A percentile compares a stretch with the other conserved stretches of the same genome.
Evolutionary conservation across 2,888 invertebrate species (phyloP).

Genomic region (Tricholauxania praeusta): DNA sequence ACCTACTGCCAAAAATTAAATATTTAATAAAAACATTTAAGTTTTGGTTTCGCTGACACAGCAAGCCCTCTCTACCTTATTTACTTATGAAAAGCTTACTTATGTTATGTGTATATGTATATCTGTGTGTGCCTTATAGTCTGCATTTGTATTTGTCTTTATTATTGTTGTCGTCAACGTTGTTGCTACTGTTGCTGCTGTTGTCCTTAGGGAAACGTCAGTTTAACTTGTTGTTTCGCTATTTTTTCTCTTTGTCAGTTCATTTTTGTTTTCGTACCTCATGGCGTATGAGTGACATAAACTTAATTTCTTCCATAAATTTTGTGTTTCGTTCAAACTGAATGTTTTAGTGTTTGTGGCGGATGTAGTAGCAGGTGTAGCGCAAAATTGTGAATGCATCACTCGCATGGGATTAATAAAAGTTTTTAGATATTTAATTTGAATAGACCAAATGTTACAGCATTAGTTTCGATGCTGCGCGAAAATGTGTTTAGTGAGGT

Average conservation of each 20-base stretch:
- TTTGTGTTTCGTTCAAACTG: neutral
- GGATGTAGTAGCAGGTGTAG: too few relatives aligned
- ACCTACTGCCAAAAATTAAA: too few relatives aligned
- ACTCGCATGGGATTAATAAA: constrained; percentile 14
- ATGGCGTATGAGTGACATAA: constrained; percentile 23
- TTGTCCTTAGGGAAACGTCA: neutral
- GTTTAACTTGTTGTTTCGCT: neutral
- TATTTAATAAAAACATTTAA: too few relatives aligned
- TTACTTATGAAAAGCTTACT: too few relatives aligned
- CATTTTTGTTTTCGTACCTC: constrained; percentile 6
- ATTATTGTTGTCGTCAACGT: too few relatives aligned
- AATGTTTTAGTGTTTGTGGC: neutral
- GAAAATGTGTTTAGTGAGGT: too few relatives aligned
- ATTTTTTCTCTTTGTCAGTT: neutral
- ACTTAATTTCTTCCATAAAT: constrained; percentile 14
- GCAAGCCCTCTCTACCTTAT: too few relatives aligned
- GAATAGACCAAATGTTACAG: neutral
- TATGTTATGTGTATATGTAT: too few relatives aligned
- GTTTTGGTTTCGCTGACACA: too few relatives aligned
- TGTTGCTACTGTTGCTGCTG: neutral
- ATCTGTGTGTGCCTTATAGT: too few relatives aligned
- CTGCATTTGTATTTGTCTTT: too few relatives aligned
- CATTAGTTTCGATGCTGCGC: too few relatives aligned
- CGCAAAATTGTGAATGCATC: neutral
- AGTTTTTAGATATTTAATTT: neutral